Evolutionary conservation across 2,888 invertebrate genomes (phyloP).

Genomic region (Parasteatoda lunata): DNA sequence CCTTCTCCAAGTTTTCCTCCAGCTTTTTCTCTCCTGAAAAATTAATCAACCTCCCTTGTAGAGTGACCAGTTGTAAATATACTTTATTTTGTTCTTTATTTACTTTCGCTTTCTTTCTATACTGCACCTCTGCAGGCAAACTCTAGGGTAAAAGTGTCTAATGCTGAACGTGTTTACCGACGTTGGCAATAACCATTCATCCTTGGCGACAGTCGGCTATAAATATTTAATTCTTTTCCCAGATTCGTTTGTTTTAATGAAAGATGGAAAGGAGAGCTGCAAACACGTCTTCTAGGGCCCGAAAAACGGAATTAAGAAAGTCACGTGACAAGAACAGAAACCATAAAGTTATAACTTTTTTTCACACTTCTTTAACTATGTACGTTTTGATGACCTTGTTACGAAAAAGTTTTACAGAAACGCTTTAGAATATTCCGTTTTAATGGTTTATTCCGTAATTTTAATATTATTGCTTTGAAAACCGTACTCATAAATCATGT

Average conservation of each 20-base stretch:
- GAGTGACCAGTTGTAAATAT: conserved; percentile 19
- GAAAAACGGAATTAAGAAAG: too few species aligned
- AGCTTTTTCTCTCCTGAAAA: conserved; percentile 22
- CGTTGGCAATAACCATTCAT: conserved; percentile 56
- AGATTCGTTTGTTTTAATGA: conserved; percentile 64
- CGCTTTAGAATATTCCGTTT: too few species aligned
- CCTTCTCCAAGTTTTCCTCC: not conserved
- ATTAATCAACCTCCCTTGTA: conserved; percentile 19
- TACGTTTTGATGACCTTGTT: too few species aligned
- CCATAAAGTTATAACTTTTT: too few species aligned
- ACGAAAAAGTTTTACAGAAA: too few species aligned
- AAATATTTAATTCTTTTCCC: conserved; percentile 51
- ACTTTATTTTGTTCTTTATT: conserved; percentile 20
- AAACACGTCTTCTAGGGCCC: too few species aligned
- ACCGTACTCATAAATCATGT: too few species aligned
- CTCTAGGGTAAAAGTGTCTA: conserved; percentile 43
- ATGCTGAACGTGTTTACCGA: conserved; percentile 60
- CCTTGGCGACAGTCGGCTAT: conserved; percentile 35
- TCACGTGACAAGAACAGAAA: too few species aligned
- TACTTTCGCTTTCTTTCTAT: not conserved
- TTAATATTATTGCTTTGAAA: too few species aligned
- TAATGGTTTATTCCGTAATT: too few species aligned
- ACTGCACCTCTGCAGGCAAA: conserved; percentile 14
- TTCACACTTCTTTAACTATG: too few species aligned
- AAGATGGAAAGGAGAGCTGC: conserved; percentile 34